Percentiles rank a stretch among this genome's conserved stretches.
These are phyloP conservation scores for Hydractinia symbiolongicarpus DNA, from an alignment of 30 jellyfish, hydroid and myxozoan genomes.

Conservation along the genomic window DNA sequence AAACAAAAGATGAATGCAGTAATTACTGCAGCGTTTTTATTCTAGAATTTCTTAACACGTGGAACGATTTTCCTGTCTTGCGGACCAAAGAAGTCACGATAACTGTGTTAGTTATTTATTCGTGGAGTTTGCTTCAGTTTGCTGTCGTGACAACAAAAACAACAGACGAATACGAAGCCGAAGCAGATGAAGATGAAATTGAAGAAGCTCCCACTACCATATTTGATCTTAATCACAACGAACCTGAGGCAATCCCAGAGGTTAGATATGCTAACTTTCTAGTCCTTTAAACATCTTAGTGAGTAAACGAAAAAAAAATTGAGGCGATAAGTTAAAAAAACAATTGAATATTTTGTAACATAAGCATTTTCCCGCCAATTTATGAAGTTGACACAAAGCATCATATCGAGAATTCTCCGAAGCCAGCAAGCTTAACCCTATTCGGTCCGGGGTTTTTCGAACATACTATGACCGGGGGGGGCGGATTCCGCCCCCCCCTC, in stretches of 20 bases:
- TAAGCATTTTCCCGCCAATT: not conserved
- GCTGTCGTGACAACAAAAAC: constrained; percentile 26
- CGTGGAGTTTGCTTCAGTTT: constrained; percentile 10
- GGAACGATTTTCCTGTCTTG: constrained; percentile 28
- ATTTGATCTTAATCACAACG: no score
- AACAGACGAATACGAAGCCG: constrained; percentile 15
- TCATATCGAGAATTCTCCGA: not conserved
- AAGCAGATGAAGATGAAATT: not conserved
- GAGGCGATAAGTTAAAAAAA: no score
- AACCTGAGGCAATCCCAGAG: no score
- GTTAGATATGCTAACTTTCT: no score
- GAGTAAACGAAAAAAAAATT: no score
- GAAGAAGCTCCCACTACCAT: not conserved
- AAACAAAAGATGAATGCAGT: no score
- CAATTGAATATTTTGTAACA: no score
- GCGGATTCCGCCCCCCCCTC: no score
- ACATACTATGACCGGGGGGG: no score
- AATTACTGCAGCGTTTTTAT: not conserved
- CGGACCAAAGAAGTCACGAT: constrained; percentile 12
- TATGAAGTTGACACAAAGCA: not conserved
- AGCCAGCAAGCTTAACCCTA: no score
- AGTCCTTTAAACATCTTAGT: no score
- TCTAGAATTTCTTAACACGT: constrained; percentile 18
- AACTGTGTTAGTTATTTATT: constrained; percentile 15
- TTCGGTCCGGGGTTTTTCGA: no score